Conservation (phyloP, 2,888 invertebrate genomes). For the Gymnosoma rotundatum region DNA sequence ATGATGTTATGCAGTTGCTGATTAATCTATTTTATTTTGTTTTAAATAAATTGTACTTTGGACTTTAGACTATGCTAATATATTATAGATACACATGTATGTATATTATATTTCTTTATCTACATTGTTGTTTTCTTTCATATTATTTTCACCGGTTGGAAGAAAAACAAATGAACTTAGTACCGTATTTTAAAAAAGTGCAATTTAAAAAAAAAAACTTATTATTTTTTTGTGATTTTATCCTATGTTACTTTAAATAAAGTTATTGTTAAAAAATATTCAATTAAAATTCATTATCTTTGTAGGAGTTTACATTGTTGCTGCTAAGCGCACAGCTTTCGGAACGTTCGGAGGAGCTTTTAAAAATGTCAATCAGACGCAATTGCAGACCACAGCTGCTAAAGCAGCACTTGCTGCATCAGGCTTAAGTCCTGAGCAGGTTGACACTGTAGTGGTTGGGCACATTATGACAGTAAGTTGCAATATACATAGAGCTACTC, state of each 20-base stretch:
- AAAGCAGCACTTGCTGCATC: slow-evolving; percentile 90
- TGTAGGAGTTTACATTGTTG: slow-evolving; percentile 94
- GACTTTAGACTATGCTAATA: slow-evolving; percentile 59
- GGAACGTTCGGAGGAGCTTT: slow-evolving; percentile 96
- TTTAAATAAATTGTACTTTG: slow-evolving; percentile 71
- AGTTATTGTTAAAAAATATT: no score
- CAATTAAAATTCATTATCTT: slow-evolving; percentile 20
- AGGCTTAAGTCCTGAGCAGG: slow-evolving; percentile 91
- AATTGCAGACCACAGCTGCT: slow-evolving; percentile 91
- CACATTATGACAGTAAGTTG: slow-evolving; percentile 90
- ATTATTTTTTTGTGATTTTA: no score
- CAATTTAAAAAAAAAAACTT: background rate
- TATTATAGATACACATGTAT: background rate
- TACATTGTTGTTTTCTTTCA: slow-evolving; percentile 21
- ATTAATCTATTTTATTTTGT: slow-evolving; percentile 6
- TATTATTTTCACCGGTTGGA: slow-evolving; percentile 11
- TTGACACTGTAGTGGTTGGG: slow-evolving; percentile 95
- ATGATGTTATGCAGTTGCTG: slow-evolving; percentile 5
- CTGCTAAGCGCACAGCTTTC: slow-evolving; percentile 98
- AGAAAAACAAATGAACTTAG: slow-evolving; percentile 74
- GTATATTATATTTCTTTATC: background rate
- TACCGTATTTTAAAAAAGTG: slow-evolving; percentile 59
- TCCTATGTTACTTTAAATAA: no score
- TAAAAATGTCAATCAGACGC: slow-evolving; percentile 87
- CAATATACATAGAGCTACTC: no score